Conservation (phyloP, 2,113 vertebrate species). For the Chaenogobius annularis region DNA sequence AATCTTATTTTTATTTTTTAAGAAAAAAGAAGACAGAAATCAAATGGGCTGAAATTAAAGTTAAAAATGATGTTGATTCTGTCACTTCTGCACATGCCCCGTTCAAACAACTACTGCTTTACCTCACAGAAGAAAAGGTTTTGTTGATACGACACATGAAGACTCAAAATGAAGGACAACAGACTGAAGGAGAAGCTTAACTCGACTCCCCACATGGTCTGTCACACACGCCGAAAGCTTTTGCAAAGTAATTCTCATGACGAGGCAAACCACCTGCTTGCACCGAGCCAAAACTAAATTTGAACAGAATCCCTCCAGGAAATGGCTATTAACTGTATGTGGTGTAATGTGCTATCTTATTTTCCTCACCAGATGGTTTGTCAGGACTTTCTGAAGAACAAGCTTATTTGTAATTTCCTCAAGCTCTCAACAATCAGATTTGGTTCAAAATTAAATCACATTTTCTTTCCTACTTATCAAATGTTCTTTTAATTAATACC, state of each 20-base stretch:
- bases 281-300: neutral
- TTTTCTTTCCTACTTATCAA: neutral
- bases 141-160: neutral
- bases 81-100: too few species aligned
- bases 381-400: neutral
- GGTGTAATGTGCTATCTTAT: neutral
- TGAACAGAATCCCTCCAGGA: neutral
- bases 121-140: neutral
- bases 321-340: neutral
- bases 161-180: neutral
- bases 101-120: too few species aligned
- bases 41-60: too few species aligned
- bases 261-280: neutral
- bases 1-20: too few species aligned
- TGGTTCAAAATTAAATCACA: neutral
- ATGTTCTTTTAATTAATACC: too few species aligned
- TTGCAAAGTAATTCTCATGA: neutral
- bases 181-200: neutral
- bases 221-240: neutral
- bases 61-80: too few species aligned
- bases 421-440: neutral
- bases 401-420: neutral
- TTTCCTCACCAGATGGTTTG: neutral
- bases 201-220: neutral
- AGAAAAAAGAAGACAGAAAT: too few species aligned